phyloP scores from a whole-genome alignment of 1,140 invertebrate genomes.

The Leptopilina clavipes region DNA sequence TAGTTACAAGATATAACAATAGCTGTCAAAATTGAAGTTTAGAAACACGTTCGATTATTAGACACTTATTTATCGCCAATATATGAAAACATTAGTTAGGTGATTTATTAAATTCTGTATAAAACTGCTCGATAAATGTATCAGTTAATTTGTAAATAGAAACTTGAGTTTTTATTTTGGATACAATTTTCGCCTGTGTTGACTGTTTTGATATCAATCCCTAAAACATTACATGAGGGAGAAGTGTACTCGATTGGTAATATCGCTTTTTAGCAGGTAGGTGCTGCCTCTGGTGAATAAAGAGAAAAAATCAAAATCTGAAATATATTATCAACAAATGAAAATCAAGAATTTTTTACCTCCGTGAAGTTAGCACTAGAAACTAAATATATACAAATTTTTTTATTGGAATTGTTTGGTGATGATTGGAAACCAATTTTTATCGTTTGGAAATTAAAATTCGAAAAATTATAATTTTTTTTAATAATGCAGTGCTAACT shows the following conservation, averaged over 20 bases:
- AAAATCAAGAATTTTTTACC: no score
- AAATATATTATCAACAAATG: no score
- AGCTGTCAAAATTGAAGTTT: background rate
- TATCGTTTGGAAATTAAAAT: no score
- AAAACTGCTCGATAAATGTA: background rate
- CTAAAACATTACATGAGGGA: background rate
- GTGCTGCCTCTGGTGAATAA: slow-evolving; percentile 5
- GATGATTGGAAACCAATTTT: no score
- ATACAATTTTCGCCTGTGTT: background rate
- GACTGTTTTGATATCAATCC: background rate
- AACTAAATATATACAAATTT: no score
- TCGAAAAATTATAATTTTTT: no score
- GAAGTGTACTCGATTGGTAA: background rate
- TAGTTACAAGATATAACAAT: slow-evolving; percentile 2
- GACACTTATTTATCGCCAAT: background rate
- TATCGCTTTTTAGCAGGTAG: background rate
- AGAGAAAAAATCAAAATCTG: no score
- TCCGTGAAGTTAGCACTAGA: no score
- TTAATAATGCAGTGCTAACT: no score
- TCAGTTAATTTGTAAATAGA: background rate
- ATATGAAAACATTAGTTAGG: background rate
- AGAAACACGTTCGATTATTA: background rate
- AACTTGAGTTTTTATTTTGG: background rate
- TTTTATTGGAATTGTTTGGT: no score
- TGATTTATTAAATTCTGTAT: background rate